These are phyloP conservation scores for Larimichthys crocea DNA, from an alignment of 2,113 vertebrate species.

Conservation along the genomic window DNA sequence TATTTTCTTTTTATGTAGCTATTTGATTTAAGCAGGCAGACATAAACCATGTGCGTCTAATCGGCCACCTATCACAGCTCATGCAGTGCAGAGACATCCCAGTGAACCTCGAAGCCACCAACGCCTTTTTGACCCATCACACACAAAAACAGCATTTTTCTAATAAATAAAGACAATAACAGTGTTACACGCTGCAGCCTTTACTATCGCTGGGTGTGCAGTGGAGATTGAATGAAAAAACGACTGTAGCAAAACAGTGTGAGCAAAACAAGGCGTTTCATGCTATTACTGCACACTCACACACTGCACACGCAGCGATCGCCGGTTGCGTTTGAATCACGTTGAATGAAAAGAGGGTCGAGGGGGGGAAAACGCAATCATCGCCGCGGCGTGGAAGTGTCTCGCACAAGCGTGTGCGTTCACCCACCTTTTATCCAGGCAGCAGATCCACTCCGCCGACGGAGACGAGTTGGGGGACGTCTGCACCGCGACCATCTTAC, in stretches of 20 bases:
- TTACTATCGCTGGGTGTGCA: not conserved
- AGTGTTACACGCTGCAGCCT: constrained; percentile 12
- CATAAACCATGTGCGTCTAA: constrained; percentile 66
- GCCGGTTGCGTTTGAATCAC: constrained; percentile 69
- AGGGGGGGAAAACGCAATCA: constrained; percentile 15
- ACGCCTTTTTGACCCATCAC: constrained; percentile 71
- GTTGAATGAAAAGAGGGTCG: constrained; percentile 56
- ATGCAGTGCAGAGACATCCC: constrained; percentile 64
- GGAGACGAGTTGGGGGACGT: constrained; percentile 87
- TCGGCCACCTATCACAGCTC: constrained; percentile 35
- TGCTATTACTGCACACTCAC: constrained; percentile 31
- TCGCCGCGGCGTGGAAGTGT: constrained; percentile 17
- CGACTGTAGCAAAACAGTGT: not conserved
- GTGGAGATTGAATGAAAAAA: no score
- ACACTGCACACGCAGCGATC: constrained; percentile 54
- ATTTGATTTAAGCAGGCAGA: constrained; percentile 41
- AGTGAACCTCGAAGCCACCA: constrained; percentile 66
- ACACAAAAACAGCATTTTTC: not conserved
- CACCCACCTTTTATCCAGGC: constrained; percentile 95
- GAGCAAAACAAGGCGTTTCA: constrained; percentile 27
- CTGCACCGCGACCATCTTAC: constrained; percentile 95
- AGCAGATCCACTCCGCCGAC: constrained; percentile 94
- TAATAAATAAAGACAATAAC: not conserved
- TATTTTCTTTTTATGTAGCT: not conserved
- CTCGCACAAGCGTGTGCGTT: not conserved